These are phyloP conservation scores for Parapsyche elsis DNA, from an alignment of 1,140 invertebrate species.

Conservation along the genomic window DNA sequence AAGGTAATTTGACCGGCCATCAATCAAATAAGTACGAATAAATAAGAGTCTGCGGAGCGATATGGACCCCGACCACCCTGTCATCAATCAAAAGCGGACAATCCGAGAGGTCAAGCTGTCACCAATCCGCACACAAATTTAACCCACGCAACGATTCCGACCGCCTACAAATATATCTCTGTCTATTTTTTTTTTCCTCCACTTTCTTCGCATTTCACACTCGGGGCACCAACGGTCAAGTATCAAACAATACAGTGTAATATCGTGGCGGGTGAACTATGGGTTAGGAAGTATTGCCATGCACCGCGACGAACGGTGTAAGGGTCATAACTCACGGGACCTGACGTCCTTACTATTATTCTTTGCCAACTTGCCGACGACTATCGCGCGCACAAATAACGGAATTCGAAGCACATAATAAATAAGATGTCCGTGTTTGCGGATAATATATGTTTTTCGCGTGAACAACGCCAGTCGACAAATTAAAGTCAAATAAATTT, in stretches of 20 bases:
- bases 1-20: slow-evolving; percentile 3
- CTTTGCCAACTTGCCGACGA: slow-evolving; percentile 10
- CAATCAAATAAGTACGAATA: slow-evolving; percentile 8
- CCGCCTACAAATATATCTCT: no score
- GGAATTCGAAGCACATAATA: slow-evolving; percentile 6
- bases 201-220: no score
- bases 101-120: slow-evolving; percentile 3
- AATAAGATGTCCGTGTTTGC: not conserved
- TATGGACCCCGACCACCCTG: not conserved
- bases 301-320: not conserved
- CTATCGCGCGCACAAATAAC: not conserved
- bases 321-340: not conserved
- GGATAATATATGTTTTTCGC: not conserved
- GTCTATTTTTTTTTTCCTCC: no score
- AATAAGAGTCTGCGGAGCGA: slow-evolving; percentile 2
- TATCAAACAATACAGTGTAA: not conserved
- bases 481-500: slow-evolving; percentile 5
- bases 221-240: not conserved
- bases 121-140: not conserved
- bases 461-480: not conserved
- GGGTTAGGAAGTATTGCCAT: not conserved
- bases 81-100: slow-evolving; percentile 4
- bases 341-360: slow-evolving; percentile 10
- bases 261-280: not conserved
- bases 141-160: no score